Evolutionary conservation across 2,113 vertebrate species (phyloP).

Genomic region (Anarhynchus alexandrinus): DNA sequence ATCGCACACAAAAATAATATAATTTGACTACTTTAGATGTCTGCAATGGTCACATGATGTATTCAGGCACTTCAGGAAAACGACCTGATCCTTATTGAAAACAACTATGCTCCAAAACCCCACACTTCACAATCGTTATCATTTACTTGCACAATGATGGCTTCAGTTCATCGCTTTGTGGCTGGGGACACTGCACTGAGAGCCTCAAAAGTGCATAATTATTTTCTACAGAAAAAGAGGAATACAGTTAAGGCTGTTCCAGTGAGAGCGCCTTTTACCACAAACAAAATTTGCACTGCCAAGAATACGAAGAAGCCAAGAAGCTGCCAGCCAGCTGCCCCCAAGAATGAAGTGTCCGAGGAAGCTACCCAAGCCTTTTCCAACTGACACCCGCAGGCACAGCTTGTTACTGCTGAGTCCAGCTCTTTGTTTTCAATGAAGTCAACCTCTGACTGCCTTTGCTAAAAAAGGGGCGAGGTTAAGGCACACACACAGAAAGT

Average conservation of each 20-base stretch:
- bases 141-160: not conserved
- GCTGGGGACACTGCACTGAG: not conserved
- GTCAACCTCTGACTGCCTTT: not conserved
- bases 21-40: not conserved
- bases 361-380: not conserved
- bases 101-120: not conserved
- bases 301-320: not conserved
- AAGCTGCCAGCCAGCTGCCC: slow-evolving; percentile 26
- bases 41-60: not conserved
- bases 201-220: not conserved
- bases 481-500: not conserved
- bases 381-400: not conserved
- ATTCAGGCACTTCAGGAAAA: not conserved
- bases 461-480: not conserved
- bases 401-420: not conserved
- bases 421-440: not conserved
- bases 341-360: not conserved
- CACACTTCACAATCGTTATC: fast-evolving
- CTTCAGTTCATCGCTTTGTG: fast-evolving
- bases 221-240: not conserved
- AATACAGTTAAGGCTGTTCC: not conserved
- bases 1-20: fast-evolving
- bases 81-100: not conserved
- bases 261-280: not conserved
- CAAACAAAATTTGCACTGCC: not conserved